Percentiles rank a stretch among this genome's conserved stretches.
Evolutionary conservation across 2,888 invertebrate genomes (phyloP).

Genomic region (Matsumyia berberina): DNA sequence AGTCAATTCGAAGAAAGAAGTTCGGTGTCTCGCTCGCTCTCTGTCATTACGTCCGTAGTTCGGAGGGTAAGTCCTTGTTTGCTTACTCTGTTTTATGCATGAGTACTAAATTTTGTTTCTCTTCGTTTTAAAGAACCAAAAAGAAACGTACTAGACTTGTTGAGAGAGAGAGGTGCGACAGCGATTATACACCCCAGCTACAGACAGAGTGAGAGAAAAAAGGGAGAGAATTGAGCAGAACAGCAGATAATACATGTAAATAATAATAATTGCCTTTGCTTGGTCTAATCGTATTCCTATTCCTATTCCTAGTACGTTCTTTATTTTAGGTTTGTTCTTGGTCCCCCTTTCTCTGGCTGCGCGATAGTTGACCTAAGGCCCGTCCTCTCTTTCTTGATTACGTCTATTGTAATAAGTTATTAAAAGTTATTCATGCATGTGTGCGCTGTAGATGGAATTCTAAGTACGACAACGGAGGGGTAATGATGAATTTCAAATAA

Average conservation of each 20-base stretch:
- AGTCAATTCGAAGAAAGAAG: slow-evolving; percentile 23
- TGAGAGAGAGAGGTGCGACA: slow-evolving; percentile 29
- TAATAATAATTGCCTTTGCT: slow-evolving; percentile 52
- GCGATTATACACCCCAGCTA: slow-evolving; percentile 7
- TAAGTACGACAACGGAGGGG: slow-evolving; percentile 27
- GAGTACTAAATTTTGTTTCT: slow-evolving; percentile 54
- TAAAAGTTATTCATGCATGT: slow-evolving; percentile 53
- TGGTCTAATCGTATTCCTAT: slow-evolving; percentile 58
- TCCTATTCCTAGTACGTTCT: slow-evolving; percentile 54
- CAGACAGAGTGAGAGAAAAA: slow-evolving; percentile 51
- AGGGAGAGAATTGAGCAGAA: slow-evolving; percentile 40
- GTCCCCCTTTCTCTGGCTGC: slow-evolving; percentile 24
- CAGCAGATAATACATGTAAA: slow-evolving; percentile 66
- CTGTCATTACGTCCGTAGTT: slow-evolving; percentile 17
- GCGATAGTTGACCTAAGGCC: slow-evolving; percentile 23
- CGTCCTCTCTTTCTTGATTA: slow-evolving; percentile 55
- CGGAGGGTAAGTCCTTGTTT: slow-evolving; percentile 63
- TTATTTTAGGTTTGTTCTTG: slow-evolving; percentile 31
- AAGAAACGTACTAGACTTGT: slow-evolving; percentile 49
- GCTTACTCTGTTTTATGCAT: slow-evolving; percentile 43
- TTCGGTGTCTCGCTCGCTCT: slow-evolving; percentile 47
- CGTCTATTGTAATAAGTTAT: slow-evolving; percentile 54
- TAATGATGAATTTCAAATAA: slow-evolving; percentile 22
- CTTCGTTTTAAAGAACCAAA: slow-evolving; percentile 13
- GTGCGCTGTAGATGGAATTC: slow-evolving; percentile 27